phyloP scores from a whole-genome alignment of 2,113 vertebrate genomes.

The Camarhynchus parvulus region DNA sequence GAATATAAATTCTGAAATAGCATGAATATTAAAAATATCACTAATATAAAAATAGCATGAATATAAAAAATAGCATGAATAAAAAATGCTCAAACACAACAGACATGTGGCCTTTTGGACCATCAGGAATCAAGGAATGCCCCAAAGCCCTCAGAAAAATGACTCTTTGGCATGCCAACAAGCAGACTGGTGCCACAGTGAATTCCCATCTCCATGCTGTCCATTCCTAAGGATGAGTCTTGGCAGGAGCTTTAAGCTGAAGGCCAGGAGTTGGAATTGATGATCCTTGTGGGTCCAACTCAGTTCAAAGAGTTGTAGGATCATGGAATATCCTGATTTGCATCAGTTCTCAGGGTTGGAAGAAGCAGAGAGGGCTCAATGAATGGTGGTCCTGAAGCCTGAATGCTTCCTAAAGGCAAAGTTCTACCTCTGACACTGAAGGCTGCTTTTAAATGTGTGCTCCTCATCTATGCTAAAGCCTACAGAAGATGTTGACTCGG shows the following conservation, averaged over 20 bases:
- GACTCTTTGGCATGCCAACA: not conserved
- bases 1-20: not conserved
- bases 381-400: not conserved
- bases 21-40: not conserved
- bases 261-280: not conserved
- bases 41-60: not conserved
- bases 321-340: not conserved
- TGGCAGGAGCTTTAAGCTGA: not conserved
- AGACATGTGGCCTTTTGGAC: not conserved
- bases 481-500: not conserved
- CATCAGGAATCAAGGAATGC: no score
- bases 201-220: accelerated
- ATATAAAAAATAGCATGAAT: not conserved
- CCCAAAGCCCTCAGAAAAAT: not conserved
- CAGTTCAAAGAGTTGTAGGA: not conserved
- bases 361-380: not conserved
- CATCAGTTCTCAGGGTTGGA: not conserved
- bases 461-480: not conserved
- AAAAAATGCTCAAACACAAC: not conserved
- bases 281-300: not conserved
- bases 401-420: not conserved
- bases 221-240: not conserved
- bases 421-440: not conserved
- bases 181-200: not conserved
- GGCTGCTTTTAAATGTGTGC: not conserved